Base-by-base conservation (phyloP, 2,888 invertebrate species). In the Epirrita christyi region DNA sequence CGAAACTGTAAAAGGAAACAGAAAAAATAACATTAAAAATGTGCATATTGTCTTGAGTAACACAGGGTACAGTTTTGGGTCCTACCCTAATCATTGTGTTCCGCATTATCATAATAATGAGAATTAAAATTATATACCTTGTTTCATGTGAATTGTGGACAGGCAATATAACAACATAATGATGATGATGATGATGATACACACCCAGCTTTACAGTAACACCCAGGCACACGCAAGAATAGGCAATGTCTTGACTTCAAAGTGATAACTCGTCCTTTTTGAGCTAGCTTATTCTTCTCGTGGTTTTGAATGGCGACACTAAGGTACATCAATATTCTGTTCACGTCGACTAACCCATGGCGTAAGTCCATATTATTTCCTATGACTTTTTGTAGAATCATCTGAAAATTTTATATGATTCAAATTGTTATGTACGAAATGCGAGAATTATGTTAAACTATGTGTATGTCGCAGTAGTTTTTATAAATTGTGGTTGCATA, bases 131-230 rank as follows among this genome's bases (percentile, higher is more conserved):
- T 6, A 11, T 6, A n/a, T n/a, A n/a, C n/a, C n/a, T n/a, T n/a
- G n/a, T n/a, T n/a, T n/a, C n/a, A n/a, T n/a, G 4, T 21, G 4
- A 21, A 21, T 21, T 21, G 21, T 2, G 21, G 4, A 21, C 2
- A 21, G 21, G 21, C n/a, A n/a, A n/a, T n/a, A n/a, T n/a, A n/a
- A 4, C 21, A 21, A 40, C 8, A 40, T 7, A n/a, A 21, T 28
- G 14, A 38, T 11, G 3, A 14, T 7, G 8, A 14, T 14, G 2
- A 3, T 14, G 7, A 1, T n/a, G n/a, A 10, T 29, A 52, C 75
- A 34, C 55, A 86, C 86, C 86, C 86, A 0, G 53, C 11, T 9
- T 55, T 71, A 53, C 86, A 86, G 34, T 64, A 86, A 28, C 86
- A 86, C 0, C 86, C 86, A 0, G 83, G 72, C 0, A 78, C 14